Percentiles rank a stretch among this genome's conserved stretches.
phyloP scores from a whole-genome alignment of 2,113 vertebrate species.

The Neopipo cinnamomea region DNA sequence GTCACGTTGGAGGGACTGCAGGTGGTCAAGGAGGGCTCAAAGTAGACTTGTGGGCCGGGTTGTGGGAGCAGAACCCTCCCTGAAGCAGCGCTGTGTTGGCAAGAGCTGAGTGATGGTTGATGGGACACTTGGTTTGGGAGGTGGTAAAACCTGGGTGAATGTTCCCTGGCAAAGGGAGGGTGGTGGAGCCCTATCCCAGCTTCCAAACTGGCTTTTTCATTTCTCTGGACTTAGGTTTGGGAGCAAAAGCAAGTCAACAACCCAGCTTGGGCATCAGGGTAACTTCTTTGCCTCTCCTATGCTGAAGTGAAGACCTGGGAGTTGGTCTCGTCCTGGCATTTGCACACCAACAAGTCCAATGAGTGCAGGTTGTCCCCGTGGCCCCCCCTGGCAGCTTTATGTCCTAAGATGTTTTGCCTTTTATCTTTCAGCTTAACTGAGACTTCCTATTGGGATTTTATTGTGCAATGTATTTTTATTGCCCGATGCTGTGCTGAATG shows the following conservation, averaged over 20 bases:
- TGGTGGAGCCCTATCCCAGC: background rate
- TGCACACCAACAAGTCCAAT: background rate
- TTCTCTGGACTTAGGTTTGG: slow-evolving; percentile 82
- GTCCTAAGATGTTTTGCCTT: background rate
- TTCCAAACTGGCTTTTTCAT: background rate
- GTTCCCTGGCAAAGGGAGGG: too few relatives aligned
- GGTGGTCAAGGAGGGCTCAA: background rate
- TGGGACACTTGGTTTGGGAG: background rate
- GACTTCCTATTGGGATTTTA: slow-evolving; percentile 65
- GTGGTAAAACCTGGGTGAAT: background rate
- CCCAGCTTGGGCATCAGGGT: slow-evolving; percentile 79
- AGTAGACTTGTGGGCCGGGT: background rate
- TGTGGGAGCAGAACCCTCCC: background rate
- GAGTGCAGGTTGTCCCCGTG: background rate
- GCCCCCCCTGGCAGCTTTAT: background rate
- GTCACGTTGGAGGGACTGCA: background rate
- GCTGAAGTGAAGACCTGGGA: slow-evolving; percentile 77
- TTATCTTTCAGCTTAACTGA: slow-evolving; percentile 60
- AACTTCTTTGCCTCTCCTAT: slow-evolving; percentile 92
- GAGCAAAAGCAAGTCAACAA: slow-evolving; percentile 88
- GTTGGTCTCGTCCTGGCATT: background rate
- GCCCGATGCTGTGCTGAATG: background rate
- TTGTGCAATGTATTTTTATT: slow-evolving; percentile 70
- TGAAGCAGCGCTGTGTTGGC: background rate
- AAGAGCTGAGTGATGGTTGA: background rate